Evolutionary conservation across 2,113 vertebrate genomes (phyloP).

Genomic region (Xiphias gladius): DNA sequence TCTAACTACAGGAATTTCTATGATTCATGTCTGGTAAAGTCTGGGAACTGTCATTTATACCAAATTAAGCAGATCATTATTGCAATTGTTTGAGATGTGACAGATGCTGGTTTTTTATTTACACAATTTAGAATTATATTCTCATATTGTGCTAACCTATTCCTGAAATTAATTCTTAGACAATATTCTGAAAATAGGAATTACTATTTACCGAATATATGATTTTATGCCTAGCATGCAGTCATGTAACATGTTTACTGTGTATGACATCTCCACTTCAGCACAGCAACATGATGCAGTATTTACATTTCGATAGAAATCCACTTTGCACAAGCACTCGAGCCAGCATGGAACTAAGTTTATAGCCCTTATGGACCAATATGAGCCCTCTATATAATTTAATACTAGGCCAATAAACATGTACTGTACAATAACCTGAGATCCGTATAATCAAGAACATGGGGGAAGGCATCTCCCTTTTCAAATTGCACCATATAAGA

Average conservation of each 20-base stretch:
- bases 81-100: background rate
- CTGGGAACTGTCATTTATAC: conserved; percentile 11
- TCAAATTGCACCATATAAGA: conserved; percentile 48
- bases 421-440: conserved; percentile 47
- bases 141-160: background rate
- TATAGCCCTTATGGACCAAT: conserved; percentile 51
- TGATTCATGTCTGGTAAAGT: conserved; percentile 42
- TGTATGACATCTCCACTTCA: conserved; percentile 10
- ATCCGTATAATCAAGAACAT: conserved; percentile 52
- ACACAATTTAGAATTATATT: background rate
- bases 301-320: conserved; percentile 73
- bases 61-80: conserved; percentile 32
- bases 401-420: conserved; percentile 67
- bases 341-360: conserved; percentile 9
- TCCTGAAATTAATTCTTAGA: conserved; percentile 25
- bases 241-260: conserved; percentile 20
- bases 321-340: conserved; percentile 14
- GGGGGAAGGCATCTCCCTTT: background rate
- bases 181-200: background rate
- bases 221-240: conserved; percentile 36
- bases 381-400: conserved; percentile 43
- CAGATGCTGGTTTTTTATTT: background rate
- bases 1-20: conserved; percentile 27
- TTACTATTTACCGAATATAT: background rate
- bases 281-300: conserved; percentile 35